These are phyloP conservation scores for Gymnothorax reevesii DNA, from an alignment of 2,797 vertebrate species.

Conservation along the genomic window DNA sequence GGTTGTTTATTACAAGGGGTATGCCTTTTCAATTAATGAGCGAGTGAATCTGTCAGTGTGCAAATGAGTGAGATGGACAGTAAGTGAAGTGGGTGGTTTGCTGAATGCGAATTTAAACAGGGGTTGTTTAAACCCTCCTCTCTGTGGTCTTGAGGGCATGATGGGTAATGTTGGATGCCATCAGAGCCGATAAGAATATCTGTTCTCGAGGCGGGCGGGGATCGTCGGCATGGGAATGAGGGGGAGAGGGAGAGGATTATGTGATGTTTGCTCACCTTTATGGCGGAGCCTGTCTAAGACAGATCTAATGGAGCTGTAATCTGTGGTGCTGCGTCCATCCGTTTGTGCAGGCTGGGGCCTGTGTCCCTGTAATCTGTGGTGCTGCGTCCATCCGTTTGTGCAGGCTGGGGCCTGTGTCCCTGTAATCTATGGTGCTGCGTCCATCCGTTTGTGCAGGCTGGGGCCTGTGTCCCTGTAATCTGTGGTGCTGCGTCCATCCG, in stretches of 20 bases:
- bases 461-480: constrained; percentile 68
- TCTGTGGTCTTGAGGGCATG: not conserved
- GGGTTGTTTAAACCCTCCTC: not conserved
- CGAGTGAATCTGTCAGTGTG: not conserved
- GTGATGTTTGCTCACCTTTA: constrained; percentile 75
- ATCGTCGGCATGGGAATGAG: constrained; percentile 61
- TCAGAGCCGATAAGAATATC: not conserved
- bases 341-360: constrained; percentile 69
- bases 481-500: constrained; percentile 58
- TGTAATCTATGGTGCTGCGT: constrained; percentile 62
- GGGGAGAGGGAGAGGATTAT: constrained; percentile 73
- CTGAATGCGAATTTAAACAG: not conserved
- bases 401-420: constrained; percentile 67
- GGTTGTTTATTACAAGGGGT: too few species aligned
- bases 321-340: constrained; percentile 60
- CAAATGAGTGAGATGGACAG: not conserved
- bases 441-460: constrained; percentile 68
- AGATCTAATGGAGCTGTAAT: constrained; percentile 69
- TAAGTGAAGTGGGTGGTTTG: not conserved
- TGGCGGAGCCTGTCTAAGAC: constrained; percentile 70
- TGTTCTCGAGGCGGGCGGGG: constrained; percentile 58
- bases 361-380: constrained; percentile 67
- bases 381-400: constrained; percentile 61
- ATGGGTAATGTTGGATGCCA: not conserved
- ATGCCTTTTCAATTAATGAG: not conserved